Base-by-base conservation (phyloP, 2,113 vertebrate genomes). In the Anhinga rufa region DNA sequence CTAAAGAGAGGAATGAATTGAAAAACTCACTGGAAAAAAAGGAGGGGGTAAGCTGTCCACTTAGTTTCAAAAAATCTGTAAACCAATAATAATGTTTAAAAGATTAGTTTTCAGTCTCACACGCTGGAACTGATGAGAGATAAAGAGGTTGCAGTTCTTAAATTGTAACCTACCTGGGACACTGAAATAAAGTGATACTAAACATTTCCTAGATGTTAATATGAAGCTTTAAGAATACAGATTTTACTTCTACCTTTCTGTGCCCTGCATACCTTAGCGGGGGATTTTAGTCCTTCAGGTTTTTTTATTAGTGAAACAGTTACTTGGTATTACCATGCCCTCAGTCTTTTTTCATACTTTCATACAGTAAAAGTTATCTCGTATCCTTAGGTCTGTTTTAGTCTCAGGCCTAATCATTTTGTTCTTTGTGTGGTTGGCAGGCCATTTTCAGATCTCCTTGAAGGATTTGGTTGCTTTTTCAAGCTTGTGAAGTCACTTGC, bases 11-110 rank as follows among this genome's bases (percentile, higher is more conserved):
- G 90, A 98, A 97, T 86, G 98, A 99, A 93, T 91, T 98, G 86
- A 99, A 98, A 96, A 98, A 98, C 65, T 98, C 98, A 76, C 82
- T 99, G 96, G 98, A 98, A 96, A 98, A 98, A 94, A 98, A 98
- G 38, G 98, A 97, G 80, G 98, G 99, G 98, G 99, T 99, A 97
- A 98, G 93, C 68, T 75, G 72, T 78, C 55, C 0, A 1, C 76
- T 85, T 93, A 46, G 15, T 94, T 44, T 77, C 28, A 49, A 25
- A 76, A 91, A 91, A 80, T 58, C 20, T 68, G 38, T 26, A 68
- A 44, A 10, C 5, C 16, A 64, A 5, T 78, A 88, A 70, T 69
- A 60, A 76, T 42, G 6, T 44, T 83, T 69, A 38, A 69, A 68
- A 78, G 25, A 38, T 13, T 25, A 5, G 3, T 86, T 93, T 93